Evolutionary conservation across 30 jellyfish, hydroid and myxozoan species (phyloP), one percentile per base, ranked within the genome.

Genomic region (Chrysaora quinquecirrha): DNA sequence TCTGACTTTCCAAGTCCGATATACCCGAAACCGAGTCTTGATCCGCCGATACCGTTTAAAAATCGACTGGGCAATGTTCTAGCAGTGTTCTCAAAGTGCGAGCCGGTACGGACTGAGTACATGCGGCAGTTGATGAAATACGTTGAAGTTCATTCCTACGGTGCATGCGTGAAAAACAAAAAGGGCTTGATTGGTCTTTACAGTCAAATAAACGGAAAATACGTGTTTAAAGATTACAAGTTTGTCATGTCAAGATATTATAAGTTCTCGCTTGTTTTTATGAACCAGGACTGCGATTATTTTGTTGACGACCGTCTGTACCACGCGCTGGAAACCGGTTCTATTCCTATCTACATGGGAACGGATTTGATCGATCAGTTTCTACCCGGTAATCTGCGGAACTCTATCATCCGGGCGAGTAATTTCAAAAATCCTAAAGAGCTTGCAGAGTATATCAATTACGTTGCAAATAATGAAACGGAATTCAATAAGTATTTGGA

Each of bases 1-100:
- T 87, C 99, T 32, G 99, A 94, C 48, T 94, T 94, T 28, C 99
- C 99, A 64, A 88, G 97, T 34, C 99, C 99, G n/a, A 94, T 94
- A 16, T 94, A 94, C 60, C 99, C 99, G 46, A 87, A 82, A 73
- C 99, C 99, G 52, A 82, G 88, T 12, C 66, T 88, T n/a, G 86
- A 90, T 19, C 82, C 87, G 65, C 95, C 97, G 22, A 94, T 94
- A 30, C 97, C 97, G 9, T 94, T 94, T 67, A 64, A 80, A 35
- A 76, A 87, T 35, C 70, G 99, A 48, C 91, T 94, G 12, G 99
- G 99, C 21, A 80, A 79, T 50, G 99, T 94, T 49, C 80, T 94
- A 30, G 99, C 99, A 10, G 99, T 94, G 38, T 94, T 94, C 52
- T 94, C 99, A 18, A 94, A 94, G 73, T 94, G 99, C 64, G 99